Conservation (phyloP, 2,113 vertebrate genomes). For the Patagioenas fasciata region DNA sequence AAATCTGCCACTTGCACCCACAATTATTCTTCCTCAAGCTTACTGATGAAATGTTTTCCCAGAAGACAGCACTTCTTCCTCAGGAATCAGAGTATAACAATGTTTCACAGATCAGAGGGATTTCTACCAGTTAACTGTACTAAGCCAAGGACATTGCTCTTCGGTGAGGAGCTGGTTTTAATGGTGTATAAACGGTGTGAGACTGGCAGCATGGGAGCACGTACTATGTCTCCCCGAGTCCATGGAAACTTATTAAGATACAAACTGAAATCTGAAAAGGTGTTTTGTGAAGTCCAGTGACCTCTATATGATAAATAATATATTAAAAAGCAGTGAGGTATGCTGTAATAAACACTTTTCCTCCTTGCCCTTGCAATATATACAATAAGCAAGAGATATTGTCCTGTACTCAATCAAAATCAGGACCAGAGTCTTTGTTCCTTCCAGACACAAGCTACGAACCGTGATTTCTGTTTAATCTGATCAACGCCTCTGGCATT, state of each 20-base stretch:
- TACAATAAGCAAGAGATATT: background rate
- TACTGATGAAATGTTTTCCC: background rate
- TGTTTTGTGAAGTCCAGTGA: background rate
- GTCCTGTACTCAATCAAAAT: constrained; percentile 20
- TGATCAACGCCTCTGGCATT: constrained; percentile 37
- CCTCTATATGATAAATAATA: background rate
- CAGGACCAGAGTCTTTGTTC: constrained; percentile 2
- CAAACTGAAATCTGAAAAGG: background rate
- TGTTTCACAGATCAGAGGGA: accelerated
- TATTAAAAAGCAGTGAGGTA: constrained; percentile 9
- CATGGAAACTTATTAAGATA: background rate
- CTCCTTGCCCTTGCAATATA: background rate
- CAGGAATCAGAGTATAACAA: background rate
- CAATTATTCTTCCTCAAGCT: background rate
- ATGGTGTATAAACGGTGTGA: background rate
- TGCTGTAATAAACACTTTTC: background rate
- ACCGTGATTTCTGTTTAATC: constrained; percentile 46
- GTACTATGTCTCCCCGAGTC: background rate
- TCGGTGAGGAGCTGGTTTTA: background rate
- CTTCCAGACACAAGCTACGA: constrained; percentile 2
- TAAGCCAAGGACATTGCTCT: background rate
- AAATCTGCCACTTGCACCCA: background rate
- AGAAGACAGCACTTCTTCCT: background rate
- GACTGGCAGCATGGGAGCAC: background rate
- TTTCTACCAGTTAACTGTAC: background rate